phyloP scores from a whole-genome alignment of 2,888 invertebrate species.

The Chydorus sphaericus region DNA sequence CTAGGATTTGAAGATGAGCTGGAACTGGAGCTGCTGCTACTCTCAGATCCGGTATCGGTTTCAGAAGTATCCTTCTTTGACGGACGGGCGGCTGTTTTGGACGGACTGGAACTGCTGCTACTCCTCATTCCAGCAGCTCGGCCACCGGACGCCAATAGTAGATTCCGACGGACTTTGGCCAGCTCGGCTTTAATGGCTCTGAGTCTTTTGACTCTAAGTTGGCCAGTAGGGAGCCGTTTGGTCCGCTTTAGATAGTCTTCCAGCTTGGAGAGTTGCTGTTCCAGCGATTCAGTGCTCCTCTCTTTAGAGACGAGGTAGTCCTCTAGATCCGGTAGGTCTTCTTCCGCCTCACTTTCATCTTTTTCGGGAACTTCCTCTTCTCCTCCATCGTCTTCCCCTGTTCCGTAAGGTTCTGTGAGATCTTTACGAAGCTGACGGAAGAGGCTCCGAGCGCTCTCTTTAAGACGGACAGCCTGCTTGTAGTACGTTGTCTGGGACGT shows the following conservation, averaged over 20 bases:
- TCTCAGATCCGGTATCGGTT: slow-evolving; percentile 8
- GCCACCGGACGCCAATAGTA: slow-evolving; percentile 8
- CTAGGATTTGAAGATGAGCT: too few species aligned
- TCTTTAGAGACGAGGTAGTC: slow-evolving; percentile 20
- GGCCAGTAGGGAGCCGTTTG: slow-evolving; percentile 27
- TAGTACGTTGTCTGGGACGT: slow-evolving; percentile 90
- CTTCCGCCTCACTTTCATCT: not conserved
- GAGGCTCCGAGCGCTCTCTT: slow-evolving; percentile 38
- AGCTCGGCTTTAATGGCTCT: slow-evolving; percentile 16
- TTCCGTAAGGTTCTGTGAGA: too few species aligned
- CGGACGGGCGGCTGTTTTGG: not conserved
- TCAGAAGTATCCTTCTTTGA: too few species aligned
- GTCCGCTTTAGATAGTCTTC: slow-evolving; percentile 46
- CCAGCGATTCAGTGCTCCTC: slow-evolving; percentile 26
- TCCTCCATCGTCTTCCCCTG: too few species aligned
- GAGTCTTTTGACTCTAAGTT: slow-evolving; percentile 10
- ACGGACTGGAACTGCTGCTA: not conserved
- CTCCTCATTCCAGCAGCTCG: slow-evolving; percentile 9
- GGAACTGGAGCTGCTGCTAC: not conserved
- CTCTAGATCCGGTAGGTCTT: not conserved
- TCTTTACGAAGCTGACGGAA: slow-evolving; percentile 6
- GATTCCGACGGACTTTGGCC: slow-evolving; percentile 14
- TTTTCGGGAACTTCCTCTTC: not conserved
- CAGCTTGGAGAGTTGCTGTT: slow-evolving; percentile 36
- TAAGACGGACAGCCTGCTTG: slow-evolving; percentile 72